Conservation (phyloP, 2,888 invertebrate genomes). For the Calliopum simillimum region DNA sequence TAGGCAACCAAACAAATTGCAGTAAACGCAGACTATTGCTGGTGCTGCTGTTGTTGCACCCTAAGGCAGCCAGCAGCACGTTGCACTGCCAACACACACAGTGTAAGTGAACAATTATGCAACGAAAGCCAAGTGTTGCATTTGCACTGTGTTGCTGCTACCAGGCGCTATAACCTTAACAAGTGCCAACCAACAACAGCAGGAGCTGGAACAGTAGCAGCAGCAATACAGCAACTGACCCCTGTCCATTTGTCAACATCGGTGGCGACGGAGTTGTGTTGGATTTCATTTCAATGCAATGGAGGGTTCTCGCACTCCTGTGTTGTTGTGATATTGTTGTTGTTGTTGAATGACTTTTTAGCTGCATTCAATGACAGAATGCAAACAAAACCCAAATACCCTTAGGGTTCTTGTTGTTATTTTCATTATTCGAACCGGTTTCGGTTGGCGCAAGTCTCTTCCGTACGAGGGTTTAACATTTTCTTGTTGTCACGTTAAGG, state of each 20-base stretch:
- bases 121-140: conserved; percentile 20
- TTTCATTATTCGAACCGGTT: neutral
- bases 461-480: neutral
- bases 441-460: neutral
- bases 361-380: neutral
- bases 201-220: too few relatives aligned
- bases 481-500: neutral
- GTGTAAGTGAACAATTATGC: conserved; percentile 20
- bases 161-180: too few relatives aligned
- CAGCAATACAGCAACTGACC: neutral
- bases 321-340: too few relatives aligned
- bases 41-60: too few relatives aligned
- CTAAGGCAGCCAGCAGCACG: conserved; percentile 33
- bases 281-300: too few relatives aligned
- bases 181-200: too few relatives aligned
- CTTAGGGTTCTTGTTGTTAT: conserved; percentile 1
- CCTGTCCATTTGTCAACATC: conserved; percentile 5
- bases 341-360: too few relatives aligned
- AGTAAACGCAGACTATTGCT: too few relatives aligned
- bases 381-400: conserved; percentile 9
- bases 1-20: too few relatives aligned
- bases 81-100: conserved; percentile 39
- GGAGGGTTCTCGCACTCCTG: too few relatives aligned
- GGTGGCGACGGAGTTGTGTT: neutral
- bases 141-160: neutral